Percentiles rank a stretch among this genome's conserved stretches.
Evolutionary conservation across 2,797 vertebrate species (phyloP).

Genomic region (Ctenosaura bakeri): DNA sequence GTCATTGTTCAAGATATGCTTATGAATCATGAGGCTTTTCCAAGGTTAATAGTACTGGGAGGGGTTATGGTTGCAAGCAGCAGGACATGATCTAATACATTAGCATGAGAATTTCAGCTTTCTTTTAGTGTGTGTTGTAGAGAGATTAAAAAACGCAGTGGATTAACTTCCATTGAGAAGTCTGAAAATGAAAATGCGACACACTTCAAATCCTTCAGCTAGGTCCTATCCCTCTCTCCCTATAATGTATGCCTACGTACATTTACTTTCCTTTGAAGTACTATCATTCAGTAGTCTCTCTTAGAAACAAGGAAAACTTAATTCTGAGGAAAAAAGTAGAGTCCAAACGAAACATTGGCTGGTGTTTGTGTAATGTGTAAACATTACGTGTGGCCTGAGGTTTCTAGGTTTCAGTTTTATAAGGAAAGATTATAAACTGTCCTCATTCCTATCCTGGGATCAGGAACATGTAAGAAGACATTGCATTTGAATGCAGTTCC

Average conservation of each 20-base stretch:
- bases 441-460: not conserved
- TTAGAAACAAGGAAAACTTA: not conserved
- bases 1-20: not conserved
- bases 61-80: not conserved
- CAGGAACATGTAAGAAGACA: not conserved
- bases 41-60: not conserved
- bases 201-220: not conserved
- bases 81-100: not conserved
- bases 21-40: not conserved
- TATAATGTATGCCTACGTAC: not conserved
- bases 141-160: not conserved
- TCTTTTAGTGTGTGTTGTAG: not conserved
- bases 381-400: not conserved
- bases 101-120: not conserved
- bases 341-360: not conserved
- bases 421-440: not conserved
- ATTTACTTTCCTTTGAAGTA: not conserved
- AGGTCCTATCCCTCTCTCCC: not conserved
- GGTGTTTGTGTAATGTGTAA: not conserved
- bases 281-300: not conserved
- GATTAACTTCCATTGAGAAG: not conserved
- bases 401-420: not conserved
- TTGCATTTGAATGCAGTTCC: not conserved
- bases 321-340: not conserved
- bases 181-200: not conserved